Percentiles rank a stretch among this genome's conserved stretches.
Conservation (phyloP, 2,888 invertebrate genomes). For the Metacarcinus magister region DNA sequence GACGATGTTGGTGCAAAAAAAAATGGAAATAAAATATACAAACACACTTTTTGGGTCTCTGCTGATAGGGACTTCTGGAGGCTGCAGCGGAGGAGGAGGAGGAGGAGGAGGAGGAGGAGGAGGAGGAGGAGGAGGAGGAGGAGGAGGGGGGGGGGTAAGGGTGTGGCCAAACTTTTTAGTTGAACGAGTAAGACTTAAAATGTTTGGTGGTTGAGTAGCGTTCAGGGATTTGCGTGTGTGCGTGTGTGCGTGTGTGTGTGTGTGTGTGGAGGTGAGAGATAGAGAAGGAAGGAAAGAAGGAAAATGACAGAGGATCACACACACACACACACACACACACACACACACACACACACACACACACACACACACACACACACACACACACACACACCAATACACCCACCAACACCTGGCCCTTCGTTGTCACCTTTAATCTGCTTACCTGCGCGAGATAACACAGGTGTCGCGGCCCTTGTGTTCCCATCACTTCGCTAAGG, state of each 20-base stretch:
- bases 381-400: not conserved
- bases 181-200: not conserved
- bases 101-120: slow-evolving; percentile 12
- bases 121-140: slow-evolving; percentile 41
- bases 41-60: not conserved
- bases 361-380: slow-evolving; percentile 19
- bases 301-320: not conserved
- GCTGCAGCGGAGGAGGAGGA: not conserved
- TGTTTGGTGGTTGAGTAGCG: not conserved
- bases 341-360: not conserved
- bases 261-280: not conserved
- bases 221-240: not conserved
- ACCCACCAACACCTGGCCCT: not conserved
- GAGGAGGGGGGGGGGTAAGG: not conserved
- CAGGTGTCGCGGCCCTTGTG: not conserved
- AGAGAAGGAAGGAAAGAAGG: not conserved
- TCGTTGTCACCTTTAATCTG: not conserved
- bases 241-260: slow-evolving; percentile 5
- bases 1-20: not conserved
- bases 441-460: slow-evolving; percentile 51
- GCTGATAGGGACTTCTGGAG: not conserved
- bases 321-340: not conserved
- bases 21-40: not conserved
- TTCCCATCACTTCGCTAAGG: not conserved
- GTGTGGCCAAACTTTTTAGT: not conserved